A percentile compares a stretch with the other conserved stretches of the same genome.
phyloP scores from a whole-genome alignment of 2,888 invertebrate genomes.

The Torymus aiolomorphi region DNA sequence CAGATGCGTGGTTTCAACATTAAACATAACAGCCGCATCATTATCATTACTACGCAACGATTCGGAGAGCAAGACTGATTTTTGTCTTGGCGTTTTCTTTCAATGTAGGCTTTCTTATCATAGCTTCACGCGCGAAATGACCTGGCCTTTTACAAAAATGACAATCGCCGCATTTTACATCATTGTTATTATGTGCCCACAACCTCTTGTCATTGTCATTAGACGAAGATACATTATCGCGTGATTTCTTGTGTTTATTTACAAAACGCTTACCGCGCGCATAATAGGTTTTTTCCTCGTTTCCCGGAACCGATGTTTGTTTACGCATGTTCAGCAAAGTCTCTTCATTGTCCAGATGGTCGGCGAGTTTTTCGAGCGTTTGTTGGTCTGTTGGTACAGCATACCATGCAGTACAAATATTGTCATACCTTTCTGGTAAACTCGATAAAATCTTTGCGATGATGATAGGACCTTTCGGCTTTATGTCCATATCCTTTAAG shows the following conservation, averaged over 20 bases:
- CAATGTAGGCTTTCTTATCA: not conserved
- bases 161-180: not conserved
- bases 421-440: conserved; percentile 41
- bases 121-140: too few relatives aligned
- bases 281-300: not conserved
- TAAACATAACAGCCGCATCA: not conserved
- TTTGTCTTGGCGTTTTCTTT: not conserved
- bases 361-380: conserved; percentile 37
- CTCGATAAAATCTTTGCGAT: conserved; percentile 54
- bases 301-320: not conserved
- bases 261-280: not conserved
- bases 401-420: conserved; percentile 49
- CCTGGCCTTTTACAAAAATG: too few relatives aligned
- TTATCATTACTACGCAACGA: not conserved
- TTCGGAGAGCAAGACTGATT: not conserved
- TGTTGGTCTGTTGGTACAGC: conserved; percentile 42
- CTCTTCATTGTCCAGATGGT: conserved; percentile 51
- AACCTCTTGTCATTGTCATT: not conserved
- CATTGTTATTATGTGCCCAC: too few relatives aligned
- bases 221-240: not conserved
- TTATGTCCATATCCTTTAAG: conserved; percentile 45
- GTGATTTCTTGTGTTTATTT: not conserved
- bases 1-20: not conserved
- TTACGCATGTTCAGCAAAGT: conserved; percentile 22
- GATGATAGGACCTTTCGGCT: conserved; percentile 43